These are phyloP conservation scores for Atta colombica DNA, from an alignment of 1,140 invertebrate species.

Conservation along the genomic window DNA sequence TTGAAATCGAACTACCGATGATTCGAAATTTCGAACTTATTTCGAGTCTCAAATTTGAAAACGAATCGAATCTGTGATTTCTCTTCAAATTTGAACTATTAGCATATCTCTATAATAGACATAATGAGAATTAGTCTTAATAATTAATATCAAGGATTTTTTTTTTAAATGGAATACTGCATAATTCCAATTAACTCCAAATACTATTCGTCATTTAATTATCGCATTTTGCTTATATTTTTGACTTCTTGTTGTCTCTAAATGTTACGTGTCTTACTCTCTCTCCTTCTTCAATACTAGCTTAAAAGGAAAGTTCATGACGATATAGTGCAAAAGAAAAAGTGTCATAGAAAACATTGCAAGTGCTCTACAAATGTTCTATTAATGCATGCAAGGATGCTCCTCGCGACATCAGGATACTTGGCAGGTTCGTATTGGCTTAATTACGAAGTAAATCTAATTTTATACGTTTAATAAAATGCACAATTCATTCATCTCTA, in stretches of 20 bases:
- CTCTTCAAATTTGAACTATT: too few species aligned
- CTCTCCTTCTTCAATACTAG: constrained; percentile 8
- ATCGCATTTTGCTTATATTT: not conserved
- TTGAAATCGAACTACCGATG: too few species aligned
- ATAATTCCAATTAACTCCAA: not conserved
- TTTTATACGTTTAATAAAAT: not conserved
- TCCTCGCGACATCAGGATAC: constrained; percentile 15
- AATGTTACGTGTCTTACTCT: not conserved
- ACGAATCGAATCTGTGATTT: too few species aligned
- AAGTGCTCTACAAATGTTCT: constrained; percentile 19
- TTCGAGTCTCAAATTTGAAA: too few species aligned
- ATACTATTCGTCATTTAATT: not conserved
- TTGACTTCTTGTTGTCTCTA: not conserved
- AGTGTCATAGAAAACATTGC: constrained; percentile 60
- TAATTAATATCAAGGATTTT: not conserved
- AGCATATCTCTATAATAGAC: not conserved
- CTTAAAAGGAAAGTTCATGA: constrained; percentile 54
- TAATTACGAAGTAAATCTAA: not conserved
- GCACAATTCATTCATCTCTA: not conserved
- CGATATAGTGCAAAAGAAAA: constrained; percentile 34
- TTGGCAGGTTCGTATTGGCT: not conserved
- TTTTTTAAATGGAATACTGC: too few species aligned
- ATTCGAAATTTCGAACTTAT: too few species aligned
- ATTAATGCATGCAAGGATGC: constrained; percentile 37
- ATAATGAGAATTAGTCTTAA: not conserved